Conservation (phyloP, 2,888 invertebrate species). For the Phania funesta region DNA sequence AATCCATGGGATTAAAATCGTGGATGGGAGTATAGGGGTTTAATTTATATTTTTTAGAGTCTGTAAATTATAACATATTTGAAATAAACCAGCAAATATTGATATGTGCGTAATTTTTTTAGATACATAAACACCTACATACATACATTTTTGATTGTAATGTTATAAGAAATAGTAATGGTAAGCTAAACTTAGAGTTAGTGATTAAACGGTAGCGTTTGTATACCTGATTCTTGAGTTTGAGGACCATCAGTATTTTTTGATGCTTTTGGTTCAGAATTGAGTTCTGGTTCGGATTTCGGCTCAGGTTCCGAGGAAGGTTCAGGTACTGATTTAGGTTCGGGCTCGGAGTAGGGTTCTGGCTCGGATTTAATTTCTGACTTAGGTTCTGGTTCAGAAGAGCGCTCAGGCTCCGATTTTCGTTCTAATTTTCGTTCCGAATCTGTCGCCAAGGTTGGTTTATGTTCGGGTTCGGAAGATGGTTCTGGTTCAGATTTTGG, state of each 20-base stretch:
- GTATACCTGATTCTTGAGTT: slow-evolving; percentile 79
- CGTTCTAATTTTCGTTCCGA: slow-evolving; percentile 80
- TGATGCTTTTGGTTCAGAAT: slow-evolving; percentile 62
- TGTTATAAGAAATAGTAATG: background rate
- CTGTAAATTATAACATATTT: slow-evolving; percentile 10
- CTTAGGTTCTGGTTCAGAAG: slow-evolving; percentile 80
- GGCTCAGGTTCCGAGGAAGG: slow-evolving; percentile 69
- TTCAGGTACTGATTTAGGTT: slow-evolving; percentile 73
- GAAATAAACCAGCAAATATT: background rate
- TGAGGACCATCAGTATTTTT: slow-evolving; percentile 71
- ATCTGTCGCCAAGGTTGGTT: slow-evolving; percentile 77
- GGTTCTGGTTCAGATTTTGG: slow-evolving; percentile 80
- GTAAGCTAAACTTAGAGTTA: background rate
- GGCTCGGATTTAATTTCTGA: slow-evolving; percentile 80
- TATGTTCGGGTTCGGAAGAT: slow-evolving; percentile 71
- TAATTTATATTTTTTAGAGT: slow-evolving; percentile 73
- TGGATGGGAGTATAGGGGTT: slow-evolving; percentile 90
- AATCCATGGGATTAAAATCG: slow-evolving; percentile 97
- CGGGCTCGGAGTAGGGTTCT: slow-evolving; percentile 79
- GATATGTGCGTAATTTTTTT: too few species aligned
- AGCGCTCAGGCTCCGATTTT: too few species aligned
- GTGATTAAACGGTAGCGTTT: background rate
- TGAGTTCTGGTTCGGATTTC: slow-evolving; percentile 77
- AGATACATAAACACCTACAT: too few species aligned
- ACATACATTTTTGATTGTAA: too few species aligned